Evolutionary conservation across 2,797 vertebrate species (phyloP).

Genomic region (Spinus olivaceus): DNA sequence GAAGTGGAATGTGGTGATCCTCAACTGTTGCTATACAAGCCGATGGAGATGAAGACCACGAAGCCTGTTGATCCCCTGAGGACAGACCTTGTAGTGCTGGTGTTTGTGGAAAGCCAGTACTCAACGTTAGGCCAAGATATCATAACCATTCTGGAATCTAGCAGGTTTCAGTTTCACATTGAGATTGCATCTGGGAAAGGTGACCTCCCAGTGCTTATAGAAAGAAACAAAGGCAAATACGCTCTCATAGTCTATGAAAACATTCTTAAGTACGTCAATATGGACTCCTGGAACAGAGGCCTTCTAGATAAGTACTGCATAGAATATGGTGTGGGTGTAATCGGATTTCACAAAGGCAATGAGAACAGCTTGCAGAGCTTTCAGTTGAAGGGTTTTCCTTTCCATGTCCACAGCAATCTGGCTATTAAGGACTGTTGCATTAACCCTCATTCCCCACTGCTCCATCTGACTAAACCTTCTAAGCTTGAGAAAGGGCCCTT

Average conservation of each 20-base stretch:
- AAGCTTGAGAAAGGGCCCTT: constrained; percentile 86
- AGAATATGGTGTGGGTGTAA: constrained; percentile 90
- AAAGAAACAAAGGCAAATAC: constrained; percentile 90
- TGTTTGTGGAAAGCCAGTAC: constrained; percentile 97
- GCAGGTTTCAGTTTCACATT: constrained; percentile 88
- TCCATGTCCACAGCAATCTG: constrained; percentile 87
- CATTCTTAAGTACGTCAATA: constrained; percentile 89
- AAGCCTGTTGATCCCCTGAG: constrained; percentile 81
- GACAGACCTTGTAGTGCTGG: constrained; percentile 88
- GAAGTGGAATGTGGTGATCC: constrained; percentile 88
- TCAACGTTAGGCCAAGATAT: constrained; percentile 95
- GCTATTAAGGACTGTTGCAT: constrained; percentile 90
- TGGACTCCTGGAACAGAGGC: constrained; percentile 93
- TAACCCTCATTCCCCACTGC: constrained; percentile 88
- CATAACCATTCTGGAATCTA: constrained; percentile 89
- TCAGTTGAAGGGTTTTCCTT: constrained; percentile 85
- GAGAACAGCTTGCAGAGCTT: constrained; percentile 86
- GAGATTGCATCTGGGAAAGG: constrained; percentile 96
- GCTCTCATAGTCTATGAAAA: constrained; percentile 94
- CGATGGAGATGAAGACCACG: constrained; percentile 76
- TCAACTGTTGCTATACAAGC: constrained; percentile 80
- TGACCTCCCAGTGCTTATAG: constrained; percentile 90
- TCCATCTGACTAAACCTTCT: constrained; percentile 86
- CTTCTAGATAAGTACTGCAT: constrained; percentile 93
- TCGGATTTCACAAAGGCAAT: constrained; percentile 88